phyloP scores from a whole-genome alignment of 92 coral and sea anemone genomes.

The Palythoa caribaeorum region DNA sequence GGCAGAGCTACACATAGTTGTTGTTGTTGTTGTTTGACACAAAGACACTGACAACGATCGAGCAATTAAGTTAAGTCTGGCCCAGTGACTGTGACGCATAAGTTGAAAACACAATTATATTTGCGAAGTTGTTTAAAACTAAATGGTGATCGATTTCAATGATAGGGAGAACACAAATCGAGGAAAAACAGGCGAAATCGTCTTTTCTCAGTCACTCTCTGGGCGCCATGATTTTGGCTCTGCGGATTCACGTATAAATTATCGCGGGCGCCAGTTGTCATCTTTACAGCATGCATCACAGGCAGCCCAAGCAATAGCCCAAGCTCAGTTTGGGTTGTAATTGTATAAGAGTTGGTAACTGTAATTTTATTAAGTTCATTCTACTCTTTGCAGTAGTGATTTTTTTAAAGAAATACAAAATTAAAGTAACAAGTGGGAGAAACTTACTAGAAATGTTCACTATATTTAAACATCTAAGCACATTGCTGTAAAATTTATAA shows the following conservation, averaged over 20 bases:
- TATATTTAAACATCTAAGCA: too few relatives aligned
- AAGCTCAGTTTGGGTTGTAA: too few relatives aligned
- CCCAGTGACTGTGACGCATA: background rate
- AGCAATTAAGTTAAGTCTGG: background rate
- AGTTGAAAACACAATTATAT: background rate
- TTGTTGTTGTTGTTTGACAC: background rate
- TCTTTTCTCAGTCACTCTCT: background rate
- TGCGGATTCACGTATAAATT: background rate
- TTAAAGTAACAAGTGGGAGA: too few relatives aligned
- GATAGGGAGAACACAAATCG: background rate
- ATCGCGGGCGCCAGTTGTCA: background rate
- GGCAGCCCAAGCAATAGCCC: too few relatives aligned
- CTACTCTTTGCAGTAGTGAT: too few relatives aligned
- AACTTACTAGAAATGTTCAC: too few relatives aligned
- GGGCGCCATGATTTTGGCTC: background rate
- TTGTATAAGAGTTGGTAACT: too few relatives aligned
- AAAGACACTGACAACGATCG: background rate
- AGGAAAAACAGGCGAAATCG: background rate
- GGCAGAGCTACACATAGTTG: background rate
- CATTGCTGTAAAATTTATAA: too few relatives aligned
- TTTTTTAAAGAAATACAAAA: too few relatives aligned
- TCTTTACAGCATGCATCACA: too few relatives aligned
- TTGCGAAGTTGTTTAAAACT: background rate
- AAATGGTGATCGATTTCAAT: background rate
- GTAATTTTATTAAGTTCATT: too few relatives aligned